These are phyloP conservation scores for Takifugu bimaculatus DNA, from an alignment of 2,113 vertebrate genomes.

Conservation along the genomic window DNA sequence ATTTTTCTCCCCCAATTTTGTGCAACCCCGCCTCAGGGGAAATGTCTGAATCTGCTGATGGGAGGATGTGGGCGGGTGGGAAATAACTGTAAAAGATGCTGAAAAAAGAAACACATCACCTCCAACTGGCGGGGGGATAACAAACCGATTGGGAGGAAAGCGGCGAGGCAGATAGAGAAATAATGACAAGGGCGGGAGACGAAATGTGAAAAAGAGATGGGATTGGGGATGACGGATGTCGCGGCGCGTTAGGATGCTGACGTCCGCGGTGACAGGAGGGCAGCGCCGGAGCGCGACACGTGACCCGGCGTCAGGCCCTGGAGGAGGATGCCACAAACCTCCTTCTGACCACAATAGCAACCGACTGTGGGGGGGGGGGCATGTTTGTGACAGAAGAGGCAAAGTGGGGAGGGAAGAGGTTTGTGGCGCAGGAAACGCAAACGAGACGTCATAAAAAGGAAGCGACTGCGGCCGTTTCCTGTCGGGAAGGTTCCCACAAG, in stretches of 20 bases:
- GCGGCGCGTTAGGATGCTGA: slow-evolving; percentile 49
- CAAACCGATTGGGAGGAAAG: slow-evolving; percentile 1
- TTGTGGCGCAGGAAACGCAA: no score
- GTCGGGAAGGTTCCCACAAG: no score
- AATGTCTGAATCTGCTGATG: slow-evolving; percentile 30
- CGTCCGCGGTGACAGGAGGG: slow-evolving; percentile 49
- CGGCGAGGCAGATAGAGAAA: neutral
- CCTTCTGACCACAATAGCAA: slow-evolving; percentile 14
- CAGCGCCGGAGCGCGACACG: slow-evolving; percentile 46
- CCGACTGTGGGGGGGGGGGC: slow-evolving; percentile 12
- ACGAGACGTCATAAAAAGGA: no score
- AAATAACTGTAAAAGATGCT: neutral
- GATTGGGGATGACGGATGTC: slow-evolving; percentile 45
- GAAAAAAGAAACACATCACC: neutral
- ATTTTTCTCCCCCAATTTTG: slow-evolving; percentile 26
- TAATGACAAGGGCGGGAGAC: slow-evolving; percentile 7
- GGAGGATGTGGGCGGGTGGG: slow-evolving; percentile 6
- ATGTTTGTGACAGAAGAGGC: slow-evolving; percentile 14
- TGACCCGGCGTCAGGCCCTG: slow-evolving; percentile 44
- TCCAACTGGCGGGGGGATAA: neutral
- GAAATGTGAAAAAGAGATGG: slow-evolving; percentile 23
- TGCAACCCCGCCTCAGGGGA: slow-evolving; percentile 46
- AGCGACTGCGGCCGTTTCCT: no score
- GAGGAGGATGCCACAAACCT: slow-evolving; percentile 46
- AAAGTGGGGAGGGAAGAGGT: slow-evolving; percentile 6